phyloP scores from a whole-genome alignment of 2,888 invertebrate genomes.

The Mesochorus sp. region DNA sequence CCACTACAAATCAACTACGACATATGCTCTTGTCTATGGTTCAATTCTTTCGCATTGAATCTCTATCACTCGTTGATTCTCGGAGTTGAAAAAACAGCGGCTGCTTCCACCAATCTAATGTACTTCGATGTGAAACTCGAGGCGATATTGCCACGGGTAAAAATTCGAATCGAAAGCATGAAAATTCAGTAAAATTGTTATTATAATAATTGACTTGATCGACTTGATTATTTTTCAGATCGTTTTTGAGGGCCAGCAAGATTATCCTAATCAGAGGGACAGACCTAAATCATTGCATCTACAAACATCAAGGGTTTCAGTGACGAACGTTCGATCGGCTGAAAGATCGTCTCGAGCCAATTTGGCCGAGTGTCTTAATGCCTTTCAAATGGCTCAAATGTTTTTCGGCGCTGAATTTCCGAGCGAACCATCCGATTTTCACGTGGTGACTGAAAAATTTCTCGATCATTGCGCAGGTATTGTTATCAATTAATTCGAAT shows the following conservation, averaged over 20 bases:
- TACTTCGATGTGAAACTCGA: slow-evolving; percentile 95
- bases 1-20: slow-evolving; percentile 95
- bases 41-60: slow-evolving; percentile 95
- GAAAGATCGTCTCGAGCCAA: slow-evolving; percentile 89
- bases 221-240: slow-evolving; percentile 84
- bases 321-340: slow-evolving; percentile 87
- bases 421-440: slow-evolving; percentile 86
- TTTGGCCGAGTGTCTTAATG: slow-evolving; percentile 90
- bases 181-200: too few species aligned
- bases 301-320: slow-evolving; percentile 89
- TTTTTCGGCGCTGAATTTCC: slow-evolving; percentile 92
- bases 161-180: too few species aligned
- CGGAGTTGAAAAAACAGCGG: slow-evolving; percentile 79
- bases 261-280: slow-evolving; percentile 92
- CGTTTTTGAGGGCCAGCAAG: slow-evolving; percentile 89
- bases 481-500: too few species aligned
- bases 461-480: slow-evolving; percentile 86
- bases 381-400: slow-evolving; percentile 89
- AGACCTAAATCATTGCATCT: slow-evolving; percentile 93
- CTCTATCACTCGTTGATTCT: slow-evolving; percentile 88
- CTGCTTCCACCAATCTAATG: slow-evolving; percentile 79
- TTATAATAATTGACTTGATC: too few species aligned
- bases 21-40: slow-evolving; percentile 94
- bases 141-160: slow-evolving; percentile 95
- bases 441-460: slow-evolving; percentile 92